phyloP scores from a whole-genome alignment of 2,797 vertebrate genomes.

The Karalla daura region DNA sequence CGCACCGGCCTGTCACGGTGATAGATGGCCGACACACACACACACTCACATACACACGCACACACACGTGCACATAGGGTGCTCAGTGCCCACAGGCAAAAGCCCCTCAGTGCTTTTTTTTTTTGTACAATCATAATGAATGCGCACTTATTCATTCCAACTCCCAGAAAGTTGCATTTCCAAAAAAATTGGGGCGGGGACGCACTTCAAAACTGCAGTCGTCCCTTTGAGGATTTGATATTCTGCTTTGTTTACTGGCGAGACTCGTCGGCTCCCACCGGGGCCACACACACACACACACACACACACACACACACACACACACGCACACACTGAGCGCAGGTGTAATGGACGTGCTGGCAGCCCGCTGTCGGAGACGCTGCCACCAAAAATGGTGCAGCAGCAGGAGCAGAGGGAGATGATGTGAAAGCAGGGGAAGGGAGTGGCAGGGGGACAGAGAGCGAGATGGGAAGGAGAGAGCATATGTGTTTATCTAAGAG shows the following conservation, averaged over 20 bases:
- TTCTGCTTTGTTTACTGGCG: constrained; percentile 20
- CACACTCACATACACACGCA: background rate
- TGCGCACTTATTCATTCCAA: constrained; percentile 26
- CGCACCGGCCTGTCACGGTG: constrained; percentile 74
- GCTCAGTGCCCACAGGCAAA: constrained; percentile 55
- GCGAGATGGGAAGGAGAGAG: background rate
- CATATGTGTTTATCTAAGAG: constrained; percentile 12
- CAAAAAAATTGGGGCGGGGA: background rate
- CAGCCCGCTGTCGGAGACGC: constrained; percentile 32
- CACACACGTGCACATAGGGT: constrained; percentile 14
- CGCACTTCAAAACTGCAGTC: background rate
- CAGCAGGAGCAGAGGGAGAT: constrained; percentile 29
- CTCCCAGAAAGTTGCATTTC: too few relatives aligned
- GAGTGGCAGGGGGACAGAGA: background rate
- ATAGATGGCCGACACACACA: constrained; percentile 72
- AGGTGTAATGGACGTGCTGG: constrained; percentile 59
- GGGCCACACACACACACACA: constrained; percentile 11
- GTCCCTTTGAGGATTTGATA: background rate
- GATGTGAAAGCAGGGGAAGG: background rate
- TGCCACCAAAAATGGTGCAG: constrained; percentile 28
- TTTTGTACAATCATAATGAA: constrained; percentile 46
- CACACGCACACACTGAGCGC: constrained; percentile 27
- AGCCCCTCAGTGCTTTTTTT: constrained; percentile 34
- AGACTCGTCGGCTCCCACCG: background rate
- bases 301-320: constrained; percentile 1